A percentile compares a stretch with the other conserved stretches of the same genome.
Evolutionary conservation across 2,888 invertebrate genomes (phyloP).

Genomic region (Drosophila mimetica): DNA sequence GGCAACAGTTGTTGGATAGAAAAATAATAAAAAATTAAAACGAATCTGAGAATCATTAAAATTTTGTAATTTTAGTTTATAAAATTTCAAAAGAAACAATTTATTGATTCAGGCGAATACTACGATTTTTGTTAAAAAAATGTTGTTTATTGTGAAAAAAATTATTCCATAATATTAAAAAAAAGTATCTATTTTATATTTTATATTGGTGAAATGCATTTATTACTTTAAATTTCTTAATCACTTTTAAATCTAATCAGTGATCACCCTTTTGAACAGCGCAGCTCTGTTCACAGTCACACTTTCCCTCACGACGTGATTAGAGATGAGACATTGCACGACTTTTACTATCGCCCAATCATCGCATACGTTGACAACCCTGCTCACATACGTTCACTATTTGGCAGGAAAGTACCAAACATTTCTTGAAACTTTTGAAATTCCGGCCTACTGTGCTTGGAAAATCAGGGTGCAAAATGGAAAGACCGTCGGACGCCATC

Average conservation of each 20-base stretch:
- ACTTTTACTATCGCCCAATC: constrained; percentile 15
- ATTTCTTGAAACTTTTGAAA: constrained; percentile 12
- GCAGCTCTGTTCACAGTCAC: background rate
- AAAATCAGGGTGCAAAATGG: constrained; percentile 13
- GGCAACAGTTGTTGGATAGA: background rate
- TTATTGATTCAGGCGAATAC: too few species aligned
- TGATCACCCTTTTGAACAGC: background rate
- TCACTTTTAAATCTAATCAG: too few species aligned
- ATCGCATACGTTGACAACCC: background rate
- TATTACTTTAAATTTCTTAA: too few species aligned
- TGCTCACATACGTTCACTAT: constrained; percentile 14
- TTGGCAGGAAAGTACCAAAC: constrained; percentile 5
- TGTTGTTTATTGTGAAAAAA: too few species aligned
- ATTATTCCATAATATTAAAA: too few species aligned
- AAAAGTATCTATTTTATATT: too few species aligned
- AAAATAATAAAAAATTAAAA: background rate
- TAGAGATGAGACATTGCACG: background rate
- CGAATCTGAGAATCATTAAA: background rate
- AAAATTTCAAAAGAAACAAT: too few species aligned
- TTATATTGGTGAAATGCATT: too few species aligned
- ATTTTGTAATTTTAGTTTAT: background rate
- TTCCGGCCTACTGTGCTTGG: constrained; percentile 4
- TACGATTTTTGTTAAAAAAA: too few species aligned
- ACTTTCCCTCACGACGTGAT: background rate
- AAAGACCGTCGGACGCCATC: background rate